These are phyloP conservation scores for Dryadula phaetusa DNA, from an alignment of 2,888 invertebrate species.

Conservation along the genomic window DNA sequence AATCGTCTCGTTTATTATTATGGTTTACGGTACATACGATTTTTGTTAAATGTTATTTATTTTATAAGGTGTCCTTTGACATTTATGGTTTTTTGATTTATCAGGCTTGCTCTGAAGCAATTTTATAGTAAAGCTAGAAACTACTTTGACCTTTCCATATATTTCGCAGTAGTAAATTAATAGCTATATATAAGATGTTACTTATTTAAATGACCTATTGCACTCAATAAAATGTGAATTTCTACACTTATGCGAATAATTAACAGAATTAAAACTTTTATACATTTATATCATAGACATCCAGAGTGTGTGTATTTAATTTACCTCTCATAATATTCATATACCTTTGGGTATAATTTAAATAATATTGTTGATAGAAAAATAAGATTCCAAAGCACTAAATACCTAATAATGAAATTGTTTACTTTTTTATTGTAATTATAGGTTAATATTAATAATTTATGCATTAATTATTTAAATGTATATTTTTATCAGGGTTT, in stretches of 20 bases:
- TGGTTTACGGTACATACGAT: conserved; percentile 24
- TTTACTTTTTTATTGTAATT: conserved; percentile 5
- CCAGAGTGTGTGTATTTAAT: neutral
- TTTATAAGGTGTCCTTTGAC: conserved; percentile 21
- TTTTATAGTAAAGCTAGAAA: neutral
- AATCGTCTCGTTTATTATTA: conserved; percentile 32
- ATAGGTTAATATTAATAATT: conserved; percentile 43
- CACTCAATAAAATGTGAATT: neutral
- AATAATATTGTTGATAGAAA: conserved; percentile 13
- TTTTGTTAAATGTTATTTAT: conserved; percentile 29
- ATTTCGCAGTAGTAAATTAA: neutral
- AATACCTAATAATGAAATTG: conserved; percentile 27
- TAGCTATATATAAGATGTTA: neutral
- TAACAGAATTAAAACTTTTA: conserved; percentile 20
- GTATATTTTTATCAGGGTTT: conserved; percentile 62
- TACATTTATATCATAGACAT: conserved; percentile 18
- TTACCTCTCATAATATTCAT: neutral
- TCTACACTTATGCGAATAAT: neutral
- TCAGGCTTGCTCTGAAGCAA: conserved; percentile 6
- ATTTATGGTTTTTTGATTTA: neutral
- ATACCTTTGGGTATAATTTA: neutral
- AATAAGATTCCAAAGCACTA: conserved; percentile 35
- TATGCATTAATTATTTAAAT: conserved; percentile 43
- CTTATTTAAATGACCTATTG: neutral
- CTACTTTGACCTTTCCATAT: neutral